Evolutionary conservation across 1,140 invertebrate species (phyloP).

Genomic region (Polypedilum vanderplanki): DNA sequence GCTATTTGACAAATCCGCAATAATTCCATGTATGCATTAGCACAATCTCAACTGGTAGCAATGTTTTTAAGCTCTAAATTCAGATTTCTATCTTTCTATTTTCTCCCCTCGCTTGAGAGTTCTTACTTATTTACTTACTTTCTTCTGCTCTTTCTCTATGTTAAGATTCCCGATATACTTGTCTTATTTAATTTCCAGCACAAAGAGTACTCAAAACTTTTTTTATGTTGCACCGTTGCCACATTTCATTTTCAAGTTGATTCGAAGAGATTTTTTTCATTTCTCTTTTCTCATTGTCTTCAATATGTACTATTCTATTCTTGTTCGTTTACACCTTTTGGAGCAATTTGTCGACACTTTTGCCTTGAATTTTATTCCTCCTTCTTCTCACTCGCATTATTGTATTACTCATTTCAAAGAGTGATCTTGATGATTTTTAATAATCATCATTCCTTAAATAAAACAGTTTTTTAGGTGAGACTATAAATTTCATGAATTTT

Average conservation of each 20-base stretch:
- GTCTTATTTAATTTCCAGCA: conserved; percentile 12
- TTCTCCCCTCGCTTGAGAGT: not conserved
- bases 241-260: not conserved
- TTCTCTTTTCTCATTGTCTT: not conserved
- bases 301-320: not conserved
- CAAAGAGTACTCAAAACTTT: not conserved
- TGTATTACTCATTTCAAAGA: not conserved
- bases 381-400: not conserved
- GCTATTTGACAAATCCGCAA: not conserved
- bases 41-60: conserved; percentile 1
- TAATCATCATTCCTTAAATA: not conserved
- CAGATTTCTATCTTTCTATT: not conserved
- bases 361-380: not conserved
- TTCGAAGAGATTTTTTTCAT: not conserved
- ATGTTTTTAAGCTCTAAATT: not conserved
- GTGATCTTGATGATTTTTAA: conserved; percentile 7
- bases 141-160: not conserved
- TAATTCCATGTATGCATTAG: not conserved
- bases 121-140: not conserved
- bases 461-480: too few relatives aligned
- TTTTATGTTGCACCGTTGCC: not conserved
- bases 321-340: conserved; percentile 18
- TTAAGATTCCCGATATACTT: not conserved
- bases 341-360: not conserved
- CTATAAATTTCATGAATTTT: too few relatives aligned